Percentiles rank a stretch among this genome's conserved stretches.
Conservation (phyloP, 30 jellyfish, hydroid and myxozoan genomes). For the Mastigias papua region DNA sequence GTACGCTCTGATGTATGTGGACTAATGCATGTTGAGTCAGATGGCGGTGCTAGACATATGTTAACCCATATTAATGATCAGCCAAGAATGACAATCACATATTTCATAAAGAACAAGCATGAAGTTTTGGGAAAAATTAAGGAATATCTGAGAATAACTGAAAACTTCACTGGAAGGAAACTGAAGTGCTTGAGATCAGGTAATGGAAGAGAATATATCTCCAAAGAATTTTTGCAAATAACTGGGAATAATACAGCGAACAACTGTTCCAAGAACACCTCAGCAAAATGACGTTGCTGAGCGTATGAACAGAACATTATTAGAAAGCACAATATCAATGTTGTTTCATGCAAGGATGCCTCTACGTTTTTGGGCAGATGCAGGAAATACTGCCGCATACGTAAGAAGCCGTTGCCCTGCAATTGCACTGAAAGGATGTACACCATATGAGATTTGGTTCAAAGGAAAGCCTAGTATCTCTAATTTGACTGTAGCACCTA, state of each 20-base stretch:
- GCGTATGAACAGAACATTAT: constrained; percentile 42
- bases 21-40: too few relatives aligned
- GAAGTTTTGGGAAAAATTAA: constrained; percentile 40
- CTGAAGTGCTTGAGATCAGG: constrained; percentile 26
- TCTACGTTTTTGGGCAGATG: constrained; percentile 46
- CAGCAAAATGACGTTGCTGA: constrained; percentile 63
- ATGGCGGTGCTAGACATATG: constrained; percentile 50
- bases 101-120: constrained; percentile 22
- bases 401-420: constrained; percentile 47
- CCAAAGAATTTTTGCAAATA: constrained; percentile 39
- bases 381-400: constrained; percentile 41
- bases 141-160: constrained; percentile 21
- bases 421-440: constrained; percentile 29
- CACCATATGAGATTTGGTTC: constrained; percentile 57
- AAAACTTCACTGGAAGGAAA: constrained; percentile 29
- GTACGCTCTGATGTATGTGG: too few relatives aligned
- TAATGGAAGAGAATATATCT: constrained; percentile 43
- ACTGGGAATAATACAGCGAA: constrained; percentile 45
- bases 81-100: constrained; percentile 29
- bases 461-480: constrained; percentile 31
- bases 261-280: constrained; percentile 58
- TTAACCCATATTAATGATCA: constrained; percentile 56
- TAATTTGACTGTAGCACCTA: constrained; percentile 51
- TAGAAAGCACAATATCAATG: constrained; percentile 64
- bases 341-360: constrained; percentile 56